Percentiles rank a stretch among this genome's conserved stretches.
Evolutionary conservation across 2,113 vertebrate species (phyloP).

Genomic region (Indicator indicator): DNA sequence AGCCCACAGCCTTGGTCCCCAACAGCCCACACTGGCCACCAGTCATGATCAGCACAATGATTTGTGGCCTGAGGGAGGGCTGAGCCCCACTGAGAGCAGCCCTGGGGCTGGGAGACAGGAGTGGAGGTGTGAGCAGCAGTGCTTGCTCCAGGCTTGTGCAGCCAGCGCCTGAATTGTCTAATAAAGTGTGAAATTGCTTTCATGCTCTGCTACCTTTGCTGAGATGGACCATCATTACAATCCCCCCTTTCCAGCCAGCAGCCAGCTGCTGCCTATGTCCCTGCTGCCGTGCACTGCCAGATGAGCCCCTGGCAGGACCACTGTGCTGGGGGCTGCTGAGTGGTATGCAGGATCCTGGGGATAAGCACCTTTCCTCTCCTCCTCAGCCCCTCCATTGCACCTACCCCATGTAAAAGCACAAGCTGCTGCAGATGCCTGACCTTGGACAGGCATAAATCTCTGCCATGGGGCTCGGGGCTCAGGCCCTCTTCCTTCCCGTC

Average conservation of each 20-base stretch:
- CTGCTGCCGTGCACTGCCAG: conserved; percentile 3
- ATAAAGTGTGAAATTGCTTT: conserved; percentile 84
- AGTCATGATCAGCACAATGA: not conserved
- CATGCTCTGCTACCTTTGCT: conserved; percentile 64
- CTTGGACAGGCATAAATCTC: rapidly evolving
- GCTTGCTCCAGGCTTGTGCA: conserved; percentile 30
- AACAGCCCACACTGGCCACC: rapidly evolving
- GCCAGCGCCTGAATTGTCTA: conserved; percentile 73
- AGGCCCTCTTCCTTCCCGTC: not conserved
- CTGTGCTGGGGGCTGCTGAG: rapidly evolving
- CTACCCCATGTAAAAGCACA: not conserved
- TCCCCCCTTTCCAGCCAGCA: not conserved
- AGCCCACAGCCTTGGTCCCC: not conserved
- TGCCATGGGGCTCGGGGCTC: not conserved
- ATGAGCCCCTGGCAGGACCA: not conserved
- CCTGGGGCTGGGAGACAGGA: not conserved
- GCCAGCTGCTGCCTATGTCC: not conserved
- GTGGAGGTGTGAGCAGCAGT: not conserved
- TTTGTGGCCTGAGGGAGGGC: not conserved
- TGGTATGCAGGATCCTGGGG: rapidly evolving
- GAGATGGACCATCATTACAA: conserved; percentile 32
- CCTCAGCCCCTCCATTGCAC: not conserved
- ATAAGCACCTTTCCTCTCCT: not conserved
- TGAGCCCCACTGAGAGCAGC: rapidly evolving
- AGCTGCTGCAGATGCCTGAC: not conserved